phyloP scores from a whole-genome alignment of 2,113 vertebrate species.

The Hypocryptadius cinnamomeus region DNA sequence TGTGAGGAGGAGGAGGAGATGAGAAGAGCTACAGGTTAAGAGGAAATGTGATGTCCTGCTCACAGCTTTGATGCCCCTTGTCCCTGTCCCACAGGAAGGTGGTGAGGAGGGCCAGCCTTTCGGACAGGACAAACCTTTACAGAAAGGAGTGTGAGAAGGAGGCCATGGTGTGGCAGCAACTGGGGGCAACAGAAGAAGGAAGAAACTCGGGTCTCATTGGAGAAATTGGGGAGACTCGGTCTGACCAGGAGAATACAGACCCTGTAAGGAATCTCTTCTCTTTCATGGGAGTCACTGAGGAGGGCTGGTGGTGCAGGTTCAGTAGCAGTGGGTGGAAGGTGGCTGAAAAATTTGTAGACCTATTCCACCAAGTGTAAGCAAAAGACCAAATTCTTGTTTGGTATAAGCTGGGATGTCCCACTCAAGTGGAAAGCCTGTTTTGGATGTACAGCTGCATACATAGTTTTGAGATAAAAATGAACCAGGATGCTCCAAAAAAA shows the following conservation, averaged over 20 bases:
- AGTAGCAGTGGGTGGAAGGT: neutral
- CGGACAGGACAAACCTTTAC: conserved; percentile 91
- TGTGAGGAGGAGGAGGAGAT: neutral
- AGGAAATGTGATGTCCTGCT: neutral
- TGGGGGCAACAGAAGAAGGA: conserved; percentile 73
- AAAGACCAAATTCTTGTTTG: neutral
- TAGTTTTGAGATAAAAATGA: neutral
- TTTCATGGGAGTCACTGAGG: neutral
- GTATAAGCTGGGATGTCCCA: neutral
- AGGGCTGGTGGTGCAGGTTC: neutral
- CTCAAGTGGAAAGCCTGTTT: neutral
- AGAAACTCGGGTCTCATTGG: conserved; percentile 57
- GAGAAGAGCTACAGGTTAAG: neutral
- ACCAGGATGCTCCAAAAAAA: neutral
- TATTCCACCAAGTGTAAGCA: neutral
- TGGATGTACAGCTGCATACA: neutral
- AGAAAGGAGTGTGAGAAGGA: conserved; percentile 95
- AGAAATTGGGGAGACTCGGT: conserved; percentile 79
- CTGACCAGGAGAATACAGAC: conserved; percentile 85
- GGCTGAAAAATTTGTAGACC: neutral
- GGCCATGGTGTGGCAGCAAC: conserved; percentile 92
- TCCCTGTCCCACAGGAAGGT: conserved; percentile 80
- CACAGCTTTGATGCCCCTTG: neutral
- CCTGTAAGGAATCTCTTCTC: conserved; percentile 66
- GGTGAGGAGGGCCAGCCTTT: conserved; percentile 91